These are phyloP conservation scores for Serranus cabrilla DNA, from an alignment of 2,797 vertebrate genomes.

Conservation along the genomic window DNA sequence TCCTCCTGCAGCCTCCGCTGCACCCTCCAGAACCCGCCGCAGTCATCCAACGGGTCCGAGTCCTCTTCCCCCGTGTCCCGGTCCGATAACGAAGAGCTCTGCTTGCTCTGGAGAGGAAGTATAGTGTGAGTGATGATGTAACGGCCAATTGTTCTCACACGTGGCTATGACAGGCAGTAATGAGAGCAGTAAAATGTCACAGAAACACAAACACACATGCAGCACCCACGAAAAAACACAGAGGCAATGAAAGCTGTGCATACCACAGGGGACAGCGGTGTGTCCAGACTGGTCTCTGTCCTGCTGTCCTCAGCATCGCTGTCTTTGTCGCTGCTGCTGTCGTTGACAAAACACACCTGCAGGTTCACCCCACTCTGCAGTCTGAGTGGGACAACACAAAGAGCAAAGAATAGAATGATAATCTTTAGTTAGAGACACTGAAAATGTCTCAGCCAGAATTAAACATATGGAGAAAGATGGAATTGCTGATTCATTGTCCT, in stretches of 20 bases:
- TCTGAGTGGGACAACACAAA: slow-evolving; percentile 67
- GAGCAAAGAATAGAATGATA: background rate
- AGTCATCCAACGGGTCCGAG: slow-evolving; percentile 94
- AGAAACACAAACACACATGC: slow-evolving; percentile 14
- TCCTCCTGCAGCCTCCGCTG: slow-evolving; percentile 96
- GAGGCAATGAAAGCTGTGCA: background rate
- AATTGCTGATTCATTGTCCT: background rate
- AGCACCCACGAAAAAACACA: background rate
- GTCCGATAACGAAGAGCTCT: slow-evolving; percentile 96
- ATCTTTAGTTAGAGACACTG: background rate
- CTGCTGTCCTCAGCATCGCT: slow-evolving; percentile 97
- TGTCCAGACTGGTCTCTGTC: slow-evolving; percentile 97
- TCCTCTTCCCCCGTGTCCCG: slow-evolving; percentile 97
- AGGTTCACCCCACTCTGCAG: slow-evolving; percentile 95
- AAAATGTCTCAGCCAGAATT: background rate
- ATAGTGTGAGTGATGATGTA: background rate
- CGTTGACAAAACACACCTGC: slow-evolving; percentile 97
- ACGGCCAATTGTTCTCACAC: background rate
- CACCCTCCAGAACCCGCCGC: slow-evolving; percentile 94
- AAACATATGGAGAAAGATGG: background rate
- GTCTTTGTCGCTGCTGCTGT: slow-evolving; percentile 97
- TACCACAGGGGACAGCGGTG: slow-evolving; percentile 95
- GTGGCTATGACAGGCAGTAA: background rate
- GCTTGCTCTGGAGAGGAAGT: slow-evolving; percentile 91
- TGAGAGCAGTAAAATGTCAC: background rate